Evolutionary conservation across 2,888 invertebrate genomes (phyloP), one percentile per base, ranked within the genome.

Genomic region (Ornithoptera priamus): DNA sequence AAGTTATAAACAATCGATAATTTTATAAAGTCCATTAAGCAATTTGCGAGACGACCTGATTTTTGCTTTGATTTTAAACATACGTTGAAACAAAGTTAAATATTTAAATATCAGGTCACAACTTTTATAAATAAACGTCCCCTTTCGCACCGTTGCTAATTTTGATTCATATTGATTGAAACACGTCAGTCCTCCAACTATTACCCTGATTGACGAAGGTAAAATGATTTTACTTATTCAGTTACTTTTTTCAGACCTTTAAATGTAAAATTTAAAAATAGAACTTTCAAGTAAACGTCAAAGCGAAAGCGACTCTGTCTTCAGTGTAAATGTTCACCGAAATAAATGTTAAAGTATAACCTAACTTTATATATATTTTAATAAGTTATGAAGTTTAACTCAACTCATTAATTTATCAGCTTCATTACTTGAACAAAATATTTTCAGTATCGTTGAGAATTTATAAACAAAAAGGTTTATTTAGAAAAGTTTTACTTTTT

Each of bases 181-280:
- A 39, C 30, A 62, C 61, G 67, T 67, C 67, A 67, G 56, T 61
- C 56, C 12, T 17, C 39, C n/a, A 36, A 67, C 67, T 56, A 62
- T 67, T 67, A 61, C 56, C 36, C 53, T 39, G 62, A 67, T 20
- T 67, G 67, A 67, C 62, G 61, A 61, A 67, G 67, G 67, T 62
- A 56, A 62, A 67, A 56, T 56, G 56, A 69, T 61, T 53, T 53
- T 42, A 56, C 36, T 50, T 24, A 66, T 65, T 58, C 20, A 46
- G 24, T 69, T 30, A 62, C 61, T 57, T 56, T 58, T 58, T 24
- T 59, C 3, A 57, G 30, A 61, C 46, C 20, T 61, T 53, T 53
- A 1, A 60, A 61, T 42, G 12, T 53, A 6, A 62, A 62, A n/a
- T 67, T 50, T n/a, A 42, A 67, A 57, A 42, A 57, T 10, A 56